Evolutionary conservation across 2,888 invertebrate species (phyloP).

Genomic region (Nycteola revayana): DNA sequence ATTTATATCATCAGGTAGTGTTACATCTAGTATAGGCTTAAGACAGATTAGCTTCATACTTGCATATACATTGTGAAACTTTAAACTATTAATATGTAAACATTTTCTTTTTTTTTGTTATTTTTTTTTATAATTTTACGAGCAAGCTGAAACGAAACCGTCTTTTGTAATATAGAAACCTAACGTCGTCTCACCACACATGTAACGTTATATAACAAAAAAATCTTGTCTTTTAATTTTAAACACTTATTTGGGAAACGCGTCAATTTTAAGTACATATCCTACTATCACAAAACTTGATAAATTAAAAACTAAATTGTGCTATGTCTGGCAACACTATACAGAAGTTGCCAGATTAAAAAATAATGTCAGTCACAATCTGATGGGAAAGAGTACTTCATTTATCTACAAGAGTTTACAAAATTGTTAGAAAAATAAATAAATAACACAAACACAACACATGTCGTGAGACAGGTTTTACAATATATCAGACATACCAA

Average conservation of each 20-base stretch:
- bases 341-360: conserved; percentile 45
- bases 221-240: conserved; percentile 55
- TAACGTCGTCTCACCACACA: conserved; percentile 82
- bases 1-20: conserved; percentile 36
- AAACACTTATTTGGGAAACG: conserved; percentile 40
- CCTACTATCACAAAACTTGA: conserved; percentile 78
- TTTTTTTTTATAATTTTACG: conserved; percentile 13
- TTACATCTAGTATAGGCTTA: conserved; percentile 43
- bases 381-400: conserved; percentile 75
- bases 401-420: conserved; percentile 57
- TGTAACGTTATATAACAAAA: conserved; percentile 68
- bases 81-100: conserved; percentile 1
- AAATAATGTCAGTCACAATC: conserved; percentile 58
- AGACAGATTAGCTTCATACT: conserved; percentile 59
- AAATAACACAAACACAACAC: conserved; percentile 65
- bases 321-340: conserved; percentile 56
- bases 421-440: conserved; percentile 33
- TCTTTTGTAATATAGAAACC: conserved; percentile 52
- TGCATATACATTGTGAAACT: conserved; percentile 29
- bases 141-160: conserved; percentile 56
- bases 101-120: conserved; percentile 15
- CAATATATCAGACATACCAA: conserved; percentile 24
- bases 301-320: conserved; percentile 68
- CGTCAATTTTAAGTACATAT: conserved; percentile 64
- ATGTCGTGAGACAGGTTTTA: conserved; percentile 78